Conservation (phyloP, 2,113 vertebrate species). For the Aplodontia rufa region DNA sequence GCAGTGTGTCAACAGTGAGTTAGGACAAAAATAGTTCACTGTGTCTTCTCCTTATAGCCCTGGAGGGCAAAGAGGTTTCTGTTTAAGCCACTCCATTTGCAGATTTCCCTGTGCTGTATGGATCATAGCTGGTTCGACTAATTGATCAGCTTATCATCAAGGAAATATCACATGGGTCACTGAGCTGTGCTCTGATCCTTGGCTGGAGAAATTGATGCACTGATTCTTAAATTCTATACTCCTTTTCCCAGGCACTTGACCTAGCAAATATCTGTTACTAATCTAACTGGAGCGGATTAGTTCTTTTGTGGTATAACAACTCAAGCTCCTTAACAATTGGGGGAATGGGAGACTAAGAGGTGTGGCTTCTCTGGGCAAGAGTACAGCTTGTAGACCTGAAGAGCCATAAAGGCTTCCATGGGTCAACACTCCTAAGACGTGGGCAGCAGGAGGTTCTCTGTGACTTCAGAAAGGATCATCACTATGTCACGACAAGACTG, state of each 20-base stretch:
- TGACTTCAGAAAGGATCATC: background rate
- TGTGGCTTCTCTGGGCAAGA: background rate
- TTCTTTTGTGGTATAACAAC: background rate
- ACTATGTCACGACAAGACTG: background rate
- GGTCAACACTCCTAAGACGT: background rate
- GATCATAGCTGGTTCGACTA: background rate
- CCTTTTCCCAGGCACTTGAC: background rate
- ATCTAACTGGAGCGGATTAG: constrained; percentile 7
- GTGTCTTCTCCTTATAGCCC: background rate
- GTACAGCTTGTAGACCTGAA: background rate
- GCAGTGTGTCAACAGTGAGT: constrained; percentile 10
- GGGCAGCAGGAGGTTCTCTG: background rate
- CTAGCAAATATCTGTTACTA: constrained; percentile 12
- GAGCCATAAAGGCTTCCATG: background rate
- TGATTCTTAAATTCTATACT: constrained; percentile 25
- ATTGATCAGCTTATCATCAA: background rate
- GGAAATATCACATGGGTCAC: background rate
- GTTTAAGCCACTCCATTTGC: background rate
- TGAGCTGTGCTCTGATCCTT: constrained; percentile 7
- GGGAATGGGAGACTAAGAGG: background rate
- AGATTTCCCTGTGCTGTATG: background rate
- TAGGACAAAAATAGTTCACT: constrained; percentile 41
- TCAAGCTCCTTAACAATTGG: background rate
- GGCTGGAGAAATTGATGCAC: background rate
- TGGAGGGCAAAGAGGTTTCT: background rate